Evolutionary conservation across 2,113 vertebrate species (phyloP).

Genomic region (Oryzias melastigma): DNA sequence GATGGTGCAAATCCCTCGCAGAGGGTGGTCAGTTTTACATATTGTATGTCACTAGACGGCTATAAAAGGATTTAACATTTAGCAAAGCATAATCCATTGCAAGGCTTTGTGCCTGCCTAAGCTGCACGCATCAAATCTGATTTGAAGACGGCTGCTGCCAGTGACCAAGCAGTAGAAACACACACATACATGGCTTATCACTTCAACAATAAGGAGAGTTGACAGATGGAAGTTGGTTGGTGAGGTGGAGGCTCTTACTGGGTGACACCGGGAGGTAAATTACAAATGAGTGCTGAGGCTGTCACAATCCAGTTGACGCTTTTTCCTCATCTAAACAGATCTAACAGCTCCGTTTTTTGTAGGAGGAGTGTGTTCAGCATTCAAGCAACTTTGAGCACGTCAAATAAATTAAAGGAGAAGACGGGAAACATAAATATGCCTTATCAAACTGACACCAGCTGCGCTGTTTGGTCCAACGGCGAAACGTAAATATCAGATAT

Average conservation of each 20-base stretch:
- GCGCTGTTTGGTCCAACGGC: constrained; percentile 37
- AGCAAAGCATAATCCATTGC: constrained; percentile 75
- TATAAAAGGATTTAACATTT: constrained; percentile 81
- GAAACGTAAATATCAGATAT: constrained; percentile 58
- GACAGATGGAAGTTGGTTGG: constrained; percentile 62
- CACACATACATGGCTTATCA: constrained; percentile 36
- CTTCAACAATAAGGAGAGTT: constrained; percentile 60
- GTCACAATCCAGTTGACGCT: constrained; percentile 11
- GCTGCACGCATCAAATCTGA: constrained; percentile 77
- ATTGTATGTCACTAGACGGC: constrained; percentile 79
- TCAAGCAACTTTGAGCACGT: constrained; percentile 34
- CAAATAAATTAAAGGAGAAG: constrained; percentile 58
- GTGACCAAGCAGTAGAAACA: constrained; percentile 52
- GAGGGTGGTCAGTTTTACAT: constrained; percentile 80
- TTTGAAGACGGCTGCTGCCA: constrained; percentile 69
- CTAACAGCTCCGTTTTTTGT: constrained; percentile 26
- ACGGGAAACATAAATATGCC: constrained; percentile 59
- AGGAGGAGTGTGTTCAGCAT: constrained; percentile 32
- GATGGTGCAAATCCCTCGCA: constrained; percentile 69
- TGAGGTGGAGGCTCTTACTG: constrained; percentile 56
- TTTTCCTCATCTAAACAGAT: constrained; percentile 48
- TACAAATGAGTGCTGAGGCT: constrained; percentile 44
- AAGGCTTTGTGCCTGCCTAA: constrained; percentile 76
- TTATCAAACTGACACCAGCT: constrained; percentile 32
- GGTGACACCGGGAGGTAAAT: constrained; percentile 66